phyloP scores from a whole-genome alignment of 2,888 invertebrate species.

The Merodon equestris region DNA sequence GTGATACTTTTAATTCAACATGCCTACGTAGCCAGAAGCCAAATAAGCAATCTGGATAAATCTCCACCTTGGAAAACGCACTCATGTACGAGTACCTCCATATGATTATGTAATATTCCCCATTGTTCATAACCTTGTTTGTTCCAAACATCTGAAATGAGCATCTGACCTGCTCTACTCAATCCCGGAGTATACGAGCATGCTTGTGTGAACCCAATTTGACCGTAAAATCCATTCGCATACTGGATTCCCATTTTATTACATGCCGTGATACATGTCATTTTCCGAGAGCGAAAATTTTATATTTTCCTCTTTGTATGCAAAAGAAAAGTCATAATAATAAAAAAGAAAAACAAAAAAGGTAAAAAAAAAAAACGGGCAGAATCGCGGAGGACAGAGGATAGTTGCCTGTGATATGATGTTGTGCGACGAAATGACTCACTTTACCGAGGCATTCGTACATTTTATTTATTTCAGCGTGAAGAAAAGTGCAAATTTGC shows the following conservation, averaged over 20 bases:
- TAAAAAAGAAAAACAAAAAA: slow-evolving; percentile 1
- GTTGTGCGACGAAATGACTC: not conserved
- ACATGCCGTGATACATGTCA: slow-evolving; percentile 1
- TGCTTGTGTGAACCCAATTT: slow-evolving; percentile 13
- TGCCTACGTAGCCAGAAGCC: no score
- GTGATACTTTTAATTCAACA: no score
- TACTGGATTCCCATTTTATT: slow-evolving; percentile 9
- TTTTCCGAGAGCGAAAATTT: slow-evolving; percentile 3
- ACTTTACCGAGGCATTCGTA: not conserved
- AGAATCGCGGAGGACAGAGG: not conserved
- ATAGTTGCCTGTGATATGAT: not conserved
- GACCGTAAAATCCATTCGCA: slow-evolving; percentile 17
- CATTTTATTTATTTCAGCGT: no score
- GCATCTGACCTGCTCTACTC: slow-evolving; percentile 22
- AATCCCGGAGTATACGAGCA: not conserved
- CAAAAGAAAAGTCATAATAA: slow-evolving; percentile 3
- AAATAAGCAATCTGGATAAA: slow-evolving; percentile 22
- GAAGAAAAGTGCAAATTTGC: no score
- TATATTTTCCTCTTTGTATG: slow-evolving; percentile 11
- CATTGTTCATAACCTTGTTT: slow-evolving; percentile 29
- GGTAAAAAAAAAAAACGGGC: not conserved
- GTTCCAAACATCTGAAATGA: slow-evolving; percentile 25
- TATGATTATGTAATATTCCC: slow-evolving; percentile 33
- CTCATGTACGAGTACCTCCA: not conserved
- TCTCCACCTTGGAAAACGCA: slow-evolving; percentile 1